Conservation (phyloP, 1,140 invertebrate species). For the Phymorhynchus buccinoides region DNA sequence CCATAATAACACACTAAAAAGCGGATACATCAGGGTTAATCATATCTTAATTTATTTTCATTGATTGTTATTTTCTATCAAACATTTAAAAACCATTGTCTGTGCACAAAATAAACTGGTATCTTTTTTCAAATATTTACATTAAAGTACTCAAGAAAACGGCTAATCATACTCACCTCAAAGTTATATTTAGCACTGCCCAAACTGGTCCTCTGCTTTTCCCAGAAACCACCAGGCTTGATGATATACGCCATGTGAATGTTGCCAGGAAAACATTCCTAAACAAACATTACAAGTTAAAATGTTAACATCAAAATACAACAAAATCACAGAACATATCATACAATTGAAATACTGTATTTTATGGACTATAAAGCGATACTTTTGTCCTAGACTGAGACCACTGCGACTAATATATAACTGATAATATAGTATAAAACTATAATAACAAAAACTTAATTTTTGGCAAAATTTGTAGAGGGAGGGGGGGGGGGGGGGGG, state of each 20-base stretch:
- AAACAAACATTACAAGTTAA: conserved; percentile 37
- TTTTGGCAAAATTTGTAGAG: no score
- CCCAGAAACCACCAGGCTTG: conserved; percentile 99
- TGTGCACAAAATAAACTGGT: not conserved
- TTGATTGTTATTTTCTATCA: not conserved
- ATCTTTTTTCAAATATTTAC: not conserved
- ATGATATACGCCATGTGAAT: conserved; percentile 87
- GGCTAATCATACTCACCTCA: conserved; percentile 82
- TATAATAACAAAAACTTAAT: no score
- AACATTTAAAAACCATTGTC: not conserved
- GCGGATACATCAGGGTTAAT: no score
- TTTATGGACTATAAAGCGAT: no score
- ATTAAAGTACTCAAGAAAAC: no score
- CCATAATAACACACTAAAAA: no score
- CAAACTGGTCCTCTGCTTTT: conserved; percentile 96
- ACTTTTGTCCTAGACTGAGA: no score
- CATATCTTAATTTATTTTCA: not conserved
- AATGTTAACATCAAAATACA: not conserved
- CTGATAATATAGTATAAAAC: no score
- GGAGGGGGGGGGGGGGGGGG: no score
- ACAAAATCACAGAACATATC: not conserved
- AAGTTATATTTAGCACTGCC: conserved; percentile 99
- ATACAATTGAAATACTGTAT: no score
- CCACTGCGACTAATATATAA: no score
- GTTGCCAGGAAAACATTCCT: conserved; percentile 91